Evolutionary conservation across 2,888 invertebrate species (phyloP), one percentile per base, ranked within the genome.

Genomic region (Syritta pipiens): DNA sequence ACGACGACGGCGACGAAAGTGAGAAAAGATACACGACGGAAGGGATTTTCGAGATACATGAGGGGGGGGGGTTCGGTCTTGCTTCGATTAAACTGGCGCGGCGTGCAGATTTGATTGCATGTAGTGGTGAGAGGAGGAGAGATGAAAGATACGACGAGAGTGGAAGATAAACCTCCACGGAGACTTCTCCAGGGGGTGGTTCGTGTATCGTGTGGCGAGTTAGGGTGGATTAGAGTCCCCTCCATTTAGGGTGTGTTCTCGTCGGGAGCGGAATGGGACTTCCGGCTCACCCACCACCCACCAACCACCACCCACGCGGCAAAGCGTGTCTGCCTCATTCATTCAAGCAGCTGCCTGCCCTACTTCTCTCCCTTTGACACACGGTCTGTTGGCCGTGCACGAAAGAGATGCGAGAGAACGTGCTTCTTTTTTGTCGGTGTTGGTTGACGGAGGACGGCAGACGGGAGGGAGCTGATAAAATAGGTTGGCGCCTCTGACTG

Each of bases 401-500:
- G 65, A 77, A 71, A 71, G 71, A 77, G 77, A 77, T 48, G 65
- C 30, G 10, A 22, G 7, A 46, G 44, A 48, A 17, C 28, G 60
- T 62, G 24, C 7, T 42, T 6, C 20, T 17, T 24, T 49, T 48
- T 35, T 30, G 22, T 40, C 20, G 37, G 4, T 49, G 14, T 20
- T 40, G 46, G 22, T 22, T 24, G 44, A 17, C 2, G 17, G 17
- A 9, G 40, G 17, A 37, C 22, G 55, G 55, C 30, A 30, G 55
- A 24, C 19, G 57, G 4, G 22, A 42, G 22, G 19, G 24, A 53
- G 53, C 72, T 72, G 77, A 72, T 77, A 65, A 77, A 65, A 65
- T 77, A 77, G 65, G 60, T 60, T 77, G 72, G 76, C 76, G 69
- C 55, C 49, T 24, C 49, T 48, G 32, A 20, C 44, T 63, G 37